Percentiles rank a stretch among this genome's conserved stretches.
Evolutionary conservation across 2,888 invertebrate species (phyloP).

Genomic region (Plemyria rubiginata): DNA sequence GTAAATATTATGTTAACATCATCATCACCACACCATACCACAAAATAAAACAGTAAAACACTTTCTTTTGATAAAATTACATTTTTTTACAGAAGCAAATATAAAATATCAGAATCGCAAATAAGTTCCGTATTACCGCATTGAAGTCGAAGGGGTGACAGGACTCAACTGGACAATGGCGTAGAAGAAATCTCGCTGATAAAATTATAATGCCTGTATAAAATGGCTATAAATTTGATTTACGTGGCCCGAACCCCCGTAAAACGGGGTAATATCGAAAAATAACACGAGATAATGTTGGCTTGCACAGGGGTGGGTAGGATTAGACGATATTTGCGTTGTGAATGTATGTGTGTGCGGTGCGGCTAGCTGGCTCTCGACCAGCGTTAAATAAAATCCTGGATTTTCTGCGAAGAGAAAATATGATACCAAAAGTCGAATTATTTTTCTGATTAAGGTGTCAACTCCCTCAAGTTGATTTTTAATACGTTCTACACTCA

Average conservation of each 20-base stretch:
- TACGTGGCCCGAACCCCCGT: conserved; percentile 73
- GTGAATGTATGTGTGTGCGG: conserved; percentile 45
- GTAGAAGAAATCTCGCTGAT: conserved; percentile 80
- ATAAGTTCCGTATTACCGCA: conserved; percentile 50
- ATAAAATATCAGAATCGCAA: conserved; percentile 11
- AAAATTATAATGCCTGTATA: conserved; percentile 83
- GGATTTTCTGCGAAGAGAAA: conserved; percentile 26
- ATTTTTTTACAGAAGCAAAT: too few species aligned
- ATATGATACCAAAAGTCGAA: conserved; percentile 1
- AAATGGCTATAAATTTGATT: conserved; percentile 84
- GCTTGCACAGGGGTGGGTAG: conserved; percentile 70
- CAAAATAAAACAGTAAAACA: too few species aligned
- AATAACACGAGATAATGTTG: conserved; percentile 82
- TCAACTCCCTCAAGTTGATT: not conserved
- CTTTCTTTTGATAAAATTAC: too few species aligned
- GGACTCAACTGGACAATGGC: conserved; percentile 71
- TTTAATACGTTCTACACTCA: not conserved
- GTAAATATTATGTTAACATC: too few species aligned
- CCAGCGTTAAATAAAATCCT: conserved; percentile 32
- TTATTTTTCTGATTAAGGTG: not conserved
- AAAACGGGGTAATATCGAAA: conserved; percentile 82
- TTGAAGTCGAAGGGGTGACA: conserved; percentile 64
- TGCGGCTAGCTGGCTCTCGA: conserved; percentile 27
- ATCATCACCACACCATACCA: too few species aligned
- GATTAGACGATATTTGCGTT: conserved; percentile 69